A percentile compares a stretch with the other conserved stretches of the same genome.
Conservation (phyloP, 2,113 vertebrate genomes). For the Monopterus albus region DNA sequence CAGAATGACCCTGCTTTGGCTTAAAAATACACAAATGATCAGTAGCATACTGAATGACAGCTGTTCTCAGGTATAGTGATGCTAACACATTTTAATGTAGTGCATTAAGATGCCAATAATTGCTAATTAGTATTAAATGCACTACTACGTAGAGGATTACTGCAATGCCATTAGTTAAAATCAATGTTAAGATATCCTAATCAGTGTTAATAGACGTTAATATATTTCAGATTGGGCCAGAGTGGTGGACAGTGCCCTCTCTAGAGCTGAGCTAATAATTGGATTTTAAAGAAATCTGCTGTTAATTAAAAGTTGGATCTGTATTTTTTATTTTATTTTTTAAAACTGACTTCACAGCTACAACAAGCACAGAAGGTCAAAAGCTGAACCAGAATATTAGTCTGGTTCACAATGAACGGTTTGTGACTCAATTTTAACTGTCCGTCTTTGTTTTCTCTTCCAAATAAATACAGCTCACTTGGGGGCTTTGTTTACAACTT, state of each 20-base stretch:
- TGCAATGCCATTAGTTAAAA: too few species aligned
- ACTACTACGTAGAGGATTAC: not conserved
- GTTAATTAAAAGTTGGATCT: too few species aligned
- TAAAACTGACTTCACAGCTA: not conserved
- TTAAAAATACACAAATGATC: not conserved
- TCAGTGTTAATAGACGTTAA: too few species aligned
- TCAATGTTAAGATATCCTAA: too few species aligned
- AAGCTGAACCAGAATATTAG: not conserved
- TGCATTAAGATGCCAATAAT: not conserved
- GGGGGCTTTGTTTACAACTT: not conserved
- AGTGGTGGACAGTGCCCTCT: too few species aligned
- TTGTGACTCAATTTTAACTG: too few species aligned
- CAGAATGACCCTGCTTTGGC: not conserved
- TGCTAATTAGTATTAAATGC: not conserved
- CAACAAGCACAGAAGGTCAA: not conserved
- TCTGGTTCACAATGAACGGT: not conserved
- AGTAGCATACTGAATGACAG: not conserved
- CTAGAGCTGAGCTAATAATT: too few species aligned
- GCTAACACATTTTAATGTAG: not conserved
- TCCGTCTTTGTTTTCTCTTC: constrained; percentile 5
- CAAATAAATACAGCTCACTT: not conserved
- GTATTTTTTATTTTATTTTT: too few species aligned
- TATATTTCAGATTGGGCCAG: too few species aligned
- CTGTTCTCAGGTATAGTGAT: not conserved
- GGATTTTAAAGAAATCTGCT: too few species aligned